Evolutionary conservation across 2,113 vertebrate species (phyloP), one percentile per base, ranked within the genome.

Genomic region (Seriola quinqueradiata): DNA sequence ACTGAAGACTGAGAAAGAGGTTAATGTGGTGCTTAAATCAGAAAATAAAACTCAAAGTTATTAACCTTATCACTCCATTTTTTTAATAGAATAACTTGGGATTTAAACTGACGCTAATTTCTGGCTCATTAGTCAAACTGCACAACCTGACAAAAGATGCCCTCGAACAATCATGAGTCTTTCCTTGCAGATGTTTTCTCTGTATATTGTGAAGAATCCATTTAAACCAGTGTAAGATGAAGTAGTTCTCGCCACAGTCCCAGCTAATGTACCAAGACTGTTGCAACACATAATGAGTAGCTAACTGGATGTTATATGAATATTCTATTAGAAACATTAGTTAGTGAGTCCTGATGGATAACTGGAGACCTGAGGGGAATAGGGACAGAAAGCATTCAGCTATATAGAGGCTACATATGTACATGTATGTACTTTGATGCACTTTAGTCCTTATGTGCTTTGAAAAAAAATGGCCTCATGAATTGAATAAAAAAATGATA

Each of bases 61-160:
- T 71, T 7, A 42, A 36, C 52, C 52, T 55, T 55, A 25, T 42
- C n/a, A 28, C 14, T 19, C 4, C 10, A 44, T 5, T 63, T 69
- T 69, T 38, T 11, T 34, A 61, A 55, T 19, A 17, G 59, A 32
- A 32, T 19, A 19, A 58, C 55, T 50, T 34, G 11, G 8, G 57
- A 19, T 69, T 38, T 13, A 36, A 23, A 38, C 50, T 10, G 17
- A 65, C 57, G 59, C 28, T 19, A 55, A 46, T 79, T 66, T 79
- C 34, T 75, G 75, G n/a, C 38, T 75, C 58, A 79, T 72, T 23
- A 55, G 52, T 55, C 21, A 55, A 69, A 79, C 75, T 54, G 36
- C 60, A 55, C 59, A 79, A 75, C 59, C 50, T 71, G 46, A 75
- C 54, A 75, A 38, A 38, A 84, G 74, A 70, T 55, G 34, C 63